phyloP scores from a whole-genome alignment of 2,113 vertebrate genomes.

The Ictalurus punctatus region DNA sequence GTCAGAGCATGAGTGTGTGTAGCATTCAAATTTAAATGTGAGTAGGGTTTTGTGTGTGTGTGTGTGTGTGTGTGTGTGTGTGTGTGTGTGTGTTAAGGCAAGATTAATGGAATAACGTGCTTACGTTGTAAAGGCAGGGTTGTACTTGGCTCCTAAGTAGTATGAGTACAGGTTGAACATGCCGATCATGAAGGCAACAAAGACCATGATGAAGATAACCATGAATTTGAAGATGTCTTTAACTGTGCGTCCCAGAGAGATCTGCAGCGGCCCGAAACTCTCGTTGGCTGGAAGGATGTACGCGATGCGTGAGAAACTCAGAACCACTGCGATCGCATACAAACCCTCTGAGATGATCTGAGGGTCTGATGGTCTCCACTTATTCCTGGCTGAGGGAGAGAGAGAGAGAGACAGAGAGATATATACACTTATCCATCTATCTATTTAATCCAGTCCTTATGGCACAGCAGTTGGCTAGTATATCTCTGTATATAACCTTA shows the following conservation, averaged over 20 bases:
- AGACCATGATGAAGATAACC: constrained; percentile 99
- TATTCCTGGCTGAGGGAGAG: constrained; percentile 84
- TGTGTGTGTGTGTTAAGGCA: not conserved
- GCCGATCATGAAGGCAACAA: constrained; percentile 98
- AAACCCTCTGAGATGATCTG: constrained; percentile 98
- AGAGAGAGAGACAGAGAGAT: not conserved
- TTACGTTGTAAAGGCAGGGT: constrained; percentile 98
- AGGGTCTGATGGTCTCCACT: constrained; percentile 95
- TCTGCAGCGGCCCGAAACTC: constrained; percentile 97
- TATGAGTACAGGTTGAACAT: constrained; percentile 99
- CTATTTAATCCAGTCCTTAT: not conserved
- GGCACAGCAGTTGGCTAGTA: not conserved
- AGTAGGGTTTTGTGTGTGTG: not conserved
- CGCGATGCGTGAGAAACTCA: constrained; percentile 96
- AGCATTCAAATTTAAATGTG: not conserved
- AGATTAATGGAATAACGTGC: constrained; percentile 59
- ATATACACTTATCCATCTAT: too few species aligned
- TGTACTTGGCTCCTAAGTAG: constrained; percentile 97
- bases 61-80: not conserved
- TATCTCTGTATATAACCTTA: not conserved
- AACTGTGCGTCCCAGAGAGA: constrained; percentile 93
- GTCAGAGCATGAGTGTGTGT: not conserved
- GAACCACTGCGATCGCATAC: constrained; percentile 93
- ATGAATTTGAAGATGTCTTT: constrained; percentile 99
- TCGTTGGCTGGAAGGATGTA: constrained; percentile 98